These are phyloP conservation scores for Plemyria rubiginata DNA, from an alignment of 2,888 invertebrate genomes.

Conservation along the genomic window DNA sequence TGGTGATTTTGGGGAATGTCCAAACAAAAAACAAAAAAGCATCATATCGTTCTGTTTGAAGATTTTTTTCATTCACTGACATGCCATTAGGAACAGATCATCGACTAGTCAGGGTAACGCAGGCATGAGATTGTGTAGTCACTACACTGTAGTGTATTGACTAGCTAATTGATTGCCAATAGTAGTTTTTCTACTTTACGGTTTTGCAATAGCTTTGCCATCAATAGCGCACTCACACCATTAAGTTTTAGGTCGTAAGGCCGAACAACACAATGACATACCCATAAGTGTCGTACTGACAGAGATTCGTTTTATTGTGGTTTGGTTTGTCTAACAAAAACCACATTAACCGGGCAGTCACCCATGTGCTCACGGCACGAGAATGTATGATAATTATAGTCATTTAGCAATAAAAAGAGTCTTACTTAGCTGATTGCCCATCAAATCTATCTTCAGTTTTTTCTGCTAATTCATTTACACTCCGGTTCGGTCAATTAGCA, in stretches of 20 bases:
- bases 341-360: constrained; percentile 20
- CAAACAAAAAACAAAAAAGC: too few species aligned
- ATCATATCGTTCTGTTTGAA: too few species aligned
- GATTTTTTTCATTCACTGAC: too few species aligned
- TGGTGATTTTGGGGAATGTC: too few species aligned
- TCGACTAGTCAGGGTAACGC: constrained; percentile 2
- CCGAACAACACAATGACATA: constrained; percentile 15
- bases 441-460: constrained; percentile 34
- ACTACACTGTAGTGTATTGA: constrained; percentile 12
- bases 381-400: constrained; percentile 13
- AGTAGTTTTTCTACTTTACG: constrained; percentile 17
- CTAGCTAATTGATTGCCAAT: constrained; percentile 18
- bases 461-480: constrained; percentile 40
- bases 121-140: constrained; percentile 6
- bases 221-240: constrained; percentile 18
- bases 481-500: constrained; percentile 38
- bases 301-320: constrained; percentile 5
- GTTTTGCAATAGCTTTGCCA: constrained; percentile 23
- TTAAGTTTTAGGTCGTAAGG: constrained; percentile 17
- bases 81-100: constrained; percentile 5
- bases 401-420: constrained; percentile 34
- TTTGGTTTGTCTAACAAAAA: constrained; percentile 12
- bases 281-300: constrained; percentile 8
- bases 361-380: constrained; percentile 7
- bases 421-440: constrained; percentile 35